Conservation (phyloP, 2,113 vertebrate species). For the Podiceps cristatus region DNA sequence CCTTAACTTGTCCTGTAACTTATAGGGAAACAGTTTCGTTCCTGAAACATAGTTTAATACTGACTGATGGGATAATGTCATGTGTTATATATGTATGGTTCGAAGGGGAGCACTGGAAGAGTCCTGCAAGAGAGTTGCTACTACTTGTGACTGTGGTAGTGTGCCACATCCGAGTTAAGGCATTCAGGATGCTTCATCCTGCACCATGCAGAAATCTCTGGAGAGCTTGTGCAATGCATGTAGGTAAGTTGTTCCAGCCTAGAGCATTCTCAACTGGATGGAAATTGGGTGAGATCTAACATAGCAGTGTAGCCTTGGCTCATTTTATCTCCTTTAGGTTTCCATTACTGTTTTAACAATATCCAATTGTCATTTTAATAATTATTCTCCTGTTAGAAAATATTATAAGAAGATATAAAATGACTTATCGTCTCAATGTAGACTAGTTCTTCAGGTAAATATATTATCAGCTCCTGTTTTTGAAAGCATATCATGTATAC, state of each 20-base stretch:
- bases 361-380: neutral
- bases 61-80: neutral
- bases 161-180: too few relatives aligned
- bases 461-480: neutral
- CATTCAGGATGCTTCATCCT: neutral
- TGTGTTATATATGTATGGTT: neutral
- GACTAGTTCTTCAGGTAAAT: neutral
- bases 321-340: neutral
- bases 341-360: neutral
- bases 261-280: neutral
- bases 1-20: neutral
- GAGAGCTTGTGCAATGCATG: fast-evolving
- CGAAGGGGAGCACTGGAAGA: neutral
- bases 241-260: neutral
- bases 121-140: neutral
- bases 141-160: neutral
- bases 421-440: neutral
- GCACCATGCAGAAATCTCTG: neutral
- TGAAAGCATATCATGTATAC: neutral
- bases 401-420: neutral
- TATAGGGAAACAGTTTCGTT: neutral
- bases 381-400: neutral
- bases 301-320: neutral
- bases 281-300: neutral
- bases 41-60: neutral